Conservation (phyloP, 2,888 invertebrate species). For the Marasmarcha lunaedactyla region DNA sequence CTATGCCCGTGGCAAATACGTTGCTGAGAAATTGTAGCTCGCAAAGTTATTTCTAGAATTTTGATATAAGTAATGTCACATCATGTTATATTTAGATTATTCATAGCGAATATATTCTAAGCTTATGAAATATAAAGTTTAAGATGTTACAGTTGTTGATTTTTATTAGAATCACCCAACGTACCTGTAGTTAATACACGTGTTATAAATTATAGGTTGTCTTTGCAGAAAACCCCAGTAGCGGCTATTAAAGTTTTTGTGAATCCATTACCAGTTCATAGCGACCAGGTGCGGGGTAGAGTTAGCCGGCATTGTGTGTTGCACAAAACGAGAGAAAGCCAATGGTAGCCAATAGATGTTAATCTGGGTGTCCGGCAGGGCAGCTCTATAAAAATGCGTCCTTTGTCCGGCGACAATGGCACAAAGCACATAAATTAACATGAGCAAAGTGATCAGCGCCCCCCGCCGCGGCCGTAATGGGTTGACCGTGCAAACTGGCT, state of each 20-base stretch:
- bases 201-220: too few species aligned
- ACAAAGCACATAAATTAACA: conserved; percentile 69
- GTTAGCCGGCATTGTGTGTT: conserved; percentile 41
- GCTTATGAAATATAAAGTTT: neutral
- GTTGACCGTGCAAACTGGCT: conserved; percentile 33
- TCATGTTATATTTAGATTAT: too few species aligned
- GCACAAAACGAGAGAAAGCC: conserved; percentile 67
- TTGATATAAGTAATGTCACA: too few species aligned
- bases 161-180: too few species aligned
- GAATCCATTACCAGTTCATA: conserved; percentile 20
- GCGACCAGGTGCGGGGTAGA: conserved; percentile 54
- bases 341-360: conserved; percentile 51
- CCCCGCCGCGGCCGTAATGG: conserved; percentile 59
- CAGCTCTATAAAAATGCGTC: conserved; percentile 54
- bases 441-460: conserved; percentile 65
- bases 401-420: conserved; percentile 50
- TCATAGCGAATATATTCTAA: neutral
- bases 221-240: too few species aligned
- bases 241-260: too few species aligned
- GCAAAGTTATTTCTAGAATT: too few species aligned
- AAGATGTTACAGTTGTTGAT: too few species aligned
- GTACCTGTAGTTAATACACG: too few species aligned
- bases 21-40: too few species aligned
- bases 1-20: too few species aligned
- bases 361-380: conserved; percentile 67